Percentiles rank a stretch among this genome's conserved stretches.
phyloP scores from a whole-genome alignment of 2,888 invertebrate genomes.

The Drosophila mimetica region DNA sequence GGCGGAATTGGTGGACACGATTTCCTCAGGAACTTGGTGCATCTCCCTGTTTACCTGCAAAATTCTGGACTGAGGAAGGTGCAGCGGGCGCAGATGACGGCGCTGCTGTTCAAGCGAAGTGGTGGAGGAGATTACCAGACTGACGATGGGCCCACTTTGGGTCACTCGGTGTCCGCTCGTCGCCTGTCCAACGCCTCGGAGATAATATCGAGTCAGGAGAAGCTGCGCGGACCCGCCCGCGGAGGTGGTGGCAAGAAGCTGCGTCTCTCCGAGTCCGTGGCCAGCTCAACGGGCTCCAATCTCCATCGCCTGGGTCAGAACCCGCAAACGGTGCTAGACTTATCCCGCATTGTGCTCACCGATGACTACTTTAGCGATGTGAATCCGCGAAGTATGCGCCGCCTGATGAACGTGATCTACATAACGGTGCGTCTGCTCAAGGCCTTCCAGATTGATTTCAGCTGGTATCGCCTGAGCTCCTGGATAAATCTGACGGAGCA shows the following conservation, averaged over 20 bases:
- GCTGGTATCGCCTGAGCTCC: conserved; percentile 98
- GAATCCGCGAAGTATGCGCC: conserved; percentile 97
- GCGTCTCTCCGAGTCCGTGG: conserved; percentile 94
- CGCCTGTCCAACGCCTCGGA: conserved; percentile 92
- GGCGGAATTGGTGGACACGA: conserved; percentile 95
- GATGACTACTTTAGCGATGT: conserved; percentile 99
- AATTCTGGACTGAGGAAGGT: conserved; percentile 97
- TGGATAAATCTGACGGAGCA: conserved; percentile 99
- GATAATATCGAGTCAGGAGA: conserved; percentile 92
- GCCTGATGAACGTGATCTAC: conserved; percentile 98
- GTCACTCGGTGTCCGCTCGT: conserved; percentile 88
- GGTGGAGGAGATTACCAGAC: conserved; percentile 82
- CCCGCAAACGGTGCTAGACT: conserved; percentile 85
- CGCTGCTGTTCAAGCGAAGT: conserved; percentile 85
- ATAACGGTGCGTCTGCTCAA: conserved; percentile 97
- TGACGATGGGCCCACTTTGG: conserved; percentile 82
- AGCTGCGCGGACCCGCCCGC: conserved; percentile 86
- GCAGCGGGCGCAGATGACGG: conserved; percentile 93
- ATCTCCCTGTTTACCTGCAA: conserved; percentile 98
- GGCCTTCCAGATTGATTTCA: conserved; percentile 99
- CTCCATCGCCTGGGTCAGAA: conserved; percentile 91
- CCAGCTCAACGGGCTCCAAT: conserved; percentile 95
- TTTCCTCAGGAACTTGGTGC: conserved; percentile 97
- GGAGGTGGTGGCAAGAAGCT: conserved; percentile 88
- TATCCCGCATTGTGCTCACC: conserved; percentile 93